Conservation (phyloP, 1,140 invertebrate species). For the Drosophila lacteicornis region DNA sequence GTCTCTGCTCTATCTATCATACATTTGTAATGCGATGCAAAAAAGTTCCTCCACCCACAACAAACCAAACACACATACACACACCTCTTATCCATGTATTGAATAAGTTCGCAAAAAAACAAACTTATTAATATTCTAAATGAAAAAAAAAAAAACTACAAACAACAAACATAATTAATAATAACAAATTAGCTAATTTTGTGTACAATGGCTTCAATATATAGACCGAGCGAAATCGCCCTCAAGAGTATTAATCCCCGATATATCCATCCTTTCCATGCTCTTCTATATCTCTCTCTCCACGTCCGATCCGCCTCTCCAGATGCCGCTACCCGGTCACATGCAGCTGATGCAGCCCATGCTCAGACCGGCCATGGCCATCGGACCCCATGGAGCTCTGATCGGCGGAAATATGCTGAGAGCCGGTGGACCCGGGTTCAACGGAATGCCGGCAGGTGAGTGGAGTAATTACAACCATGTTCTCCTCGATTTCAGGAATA, state of each 20-base stretch:
- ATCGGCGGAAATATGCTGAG: slow-evolving; percentile 90
- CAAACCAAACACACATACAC: slow-evolving; percentile 37
- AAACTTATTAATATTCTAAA: slow-evolving; percentile 73
- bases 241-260: slow-evolving; percentile 58
- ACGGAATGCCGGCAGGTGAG: slow-evolving; percentile 90
- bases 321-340: slow-evolving; percentile 73
- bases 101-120: slow-evolving; percentile 72
- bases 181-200: slow-evolving; percentile 83
- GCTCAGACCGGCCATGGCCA: slow-evolving; percentile 88
- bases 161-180: slow-evolving; percentile 66
- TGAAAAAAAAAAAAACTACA: slow-evolving; percentile 56
- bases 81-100: slow-evolving; percentile 71
- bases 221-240: slow-evolving; percentile 49
- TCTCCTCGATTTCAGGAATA: not conserved
- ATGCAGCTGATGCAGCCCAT: slow-evolving; percentile 88
- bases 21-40: slow-evolving; percentile 84
- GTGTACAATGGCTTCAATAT: slow-evolving; percentile 82
- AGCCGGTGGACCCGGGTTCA: slow-evolving; percentile 87
- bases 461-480: slow-evolving; percentile 44
- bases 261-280: slow-evolving; percentile 53
- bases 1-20: slow-evolving; percentile 72
- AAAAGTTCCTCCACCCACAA: slow-evolving; percentile 67
- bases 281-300: slow-evolving; percentile 74
- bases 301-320: slow-evolving; percentile 19
- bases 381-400: slow-evolving; percentile 89